Evolutionary conservation across 2,797 vertebrate genomes (phyloP).

Genomic region (Hydrolagus colliei): DNA sequence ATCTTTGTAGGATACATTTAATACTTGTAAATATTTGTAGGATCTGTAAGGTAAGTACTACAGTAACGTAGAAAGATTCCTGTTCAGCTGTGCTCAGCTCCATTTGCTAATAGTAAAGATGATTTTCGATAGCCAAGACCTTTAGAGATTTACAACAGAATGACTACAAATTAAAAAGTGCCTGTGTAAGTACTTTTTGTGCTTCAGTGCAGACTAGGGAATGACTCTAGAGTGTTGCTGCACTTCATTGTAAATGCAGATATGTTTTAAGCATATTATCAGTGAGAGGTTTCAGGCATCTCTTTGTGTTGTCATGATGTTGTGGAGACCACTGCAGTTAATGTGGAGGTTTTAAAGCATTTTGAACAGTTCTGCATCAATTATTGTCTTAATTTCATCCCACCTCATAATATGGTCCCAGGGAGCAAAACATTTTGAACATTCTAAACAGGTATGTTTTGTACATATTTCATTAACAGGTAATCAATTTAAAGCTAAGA

Average conservation of each 20-base stretch:
- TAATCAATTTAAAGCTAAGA: too few species aligned
- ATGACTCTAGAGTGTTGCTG: slow-evolving; percentile 50
- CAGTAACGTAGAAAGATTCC: too few species aligned
- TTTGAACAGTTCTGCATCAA: not conserved
- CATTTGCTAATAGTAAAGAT: slow-evolving; percentile 33
- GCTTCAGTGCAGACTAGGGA: slow-evolving; percentile 43
- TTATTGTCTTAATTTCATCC: not conserved
- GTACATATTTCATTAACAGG: too few species aligned
- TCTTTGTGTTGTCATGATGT: not conserved
- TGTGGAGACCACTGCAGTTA: not conserved
- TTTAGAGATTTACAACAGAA: slow-evolving; percentile 39
- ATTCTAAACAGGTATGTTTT: not conserved
- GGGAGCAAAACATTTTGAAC: not conserved
- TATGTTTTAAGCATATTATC: slow-evolving; percentile 36
- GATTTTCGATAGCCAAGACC: not conserved
- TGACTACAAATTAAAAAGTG: slow-evolving; percentile 42
- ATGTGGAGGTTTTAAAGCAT: not conserved
- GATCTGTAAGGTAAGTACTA: too few species aligned
- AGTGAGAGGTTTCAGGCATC: not conserved
- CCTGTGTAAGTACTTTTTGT: slow-evolving; percentile 37
- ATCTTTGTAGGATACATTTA: too few species aligned
- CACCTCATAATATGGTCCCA: too few species aligned
- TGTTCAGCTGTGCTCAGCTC: slow-evolving; percentile 32
- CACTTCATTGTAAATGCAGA: slow-evolving; percentile 64
- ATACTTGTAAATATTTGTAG: too few species aligned